Conservation (phyloP, 2,797 vertebrate species). For the Syngnathus acus region DNA sequence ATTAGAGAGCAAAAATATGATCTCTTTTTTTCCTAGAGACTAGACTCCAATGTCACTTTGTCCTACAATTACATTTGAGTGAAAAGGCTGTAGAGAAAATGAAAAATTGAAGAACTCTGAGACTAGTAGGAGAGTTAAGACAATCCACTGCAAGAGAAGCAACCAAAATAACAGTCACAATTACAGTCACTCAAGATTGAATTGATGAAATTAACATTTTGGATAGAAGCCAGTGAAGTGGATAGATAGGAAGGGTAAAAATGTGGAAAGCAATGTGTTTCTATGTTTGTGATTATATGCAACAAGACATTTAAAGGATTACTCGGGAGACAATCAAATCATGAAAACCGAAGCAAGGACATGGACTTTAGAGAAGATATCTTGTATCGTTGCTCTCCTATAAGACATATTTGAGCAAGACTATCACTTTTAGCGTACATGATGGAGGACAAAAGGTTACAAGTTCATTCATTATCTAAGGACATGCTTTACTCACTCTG, state of each 20-base stretch:
- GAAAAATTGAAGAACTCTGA: slow-evolving; percentile 8
- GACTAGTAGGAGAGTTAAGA: slow-evolving; percentile 59
- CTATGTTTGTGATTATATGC: slow-evolving; percentile 62
- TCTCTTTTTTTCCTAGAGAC: slow-evolving; percentile 22
- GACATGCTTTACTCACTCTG: slow-evolving; percentile 96
- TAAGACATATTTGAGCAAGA: not conserved
- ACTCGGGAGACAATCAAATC: slow-evolving; percentile 14
- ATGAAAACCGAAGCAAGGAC: not conserved
- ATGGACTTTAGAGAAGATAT: not conserved
- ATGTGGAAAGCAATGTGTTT: slow-evolving; percentile 47
- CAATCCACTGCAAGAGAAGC: slow-evolving; percentile 34
- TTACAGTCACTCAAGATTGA: slow-evolving; percentile 32
- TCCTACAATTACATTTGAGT: slow-evolving; percentile 63
- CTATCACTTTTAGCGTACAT: not conserved
- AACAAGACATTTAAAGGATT: slow-evolving; percentile 40
- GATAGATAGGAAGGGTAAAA: slow-evolving; percentile 36
- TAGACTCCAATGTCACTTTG: slow-evolving; percentile 56
- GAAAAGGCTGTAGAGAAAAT: slow-evolving; percentile 21
- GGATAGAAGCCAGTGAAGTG: slow-evolving; percentile 29
- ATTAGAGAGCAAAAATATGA: slow-evolving; percentile 41
- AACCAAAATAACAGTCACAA: slow-evolving; percentile 23
- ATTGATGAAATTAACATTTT: slow-evolving; percentile 32
- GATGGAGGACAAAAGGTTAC: slow-evolving; percentile 57
- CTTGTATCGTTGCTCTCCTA: not conserved
- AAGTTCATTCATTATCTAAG: slow-evolving; percentile 55